Base-by-base conservation (phyloP, 2,888 invertebrate species). In the Plebejus melissa region DNA sequence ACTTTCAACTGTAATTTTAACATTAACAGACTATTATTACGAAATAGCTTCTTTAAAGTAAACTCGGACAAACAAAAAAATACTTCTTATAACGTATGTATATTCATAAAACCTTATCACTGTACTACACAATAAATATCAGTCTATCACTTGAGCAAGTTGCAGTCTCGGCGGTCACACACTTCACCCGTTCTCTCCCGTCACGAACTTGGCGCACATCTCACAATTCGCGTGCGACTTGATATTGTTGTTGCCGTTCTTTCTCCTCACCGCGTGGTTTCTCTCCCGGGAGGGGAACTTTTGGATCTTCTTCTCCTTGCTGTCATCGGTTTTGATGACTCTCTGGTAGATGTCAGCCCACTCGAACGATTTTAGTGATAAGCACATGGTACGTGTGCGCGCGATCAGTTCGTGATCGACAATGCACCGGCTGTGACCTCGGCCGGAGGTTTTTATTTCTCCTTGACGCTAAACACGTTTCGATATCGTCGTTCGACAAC, bases 281-380 rank as follows among this genome's bases (percentile, higher is more conserved):
- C 96, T 94, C 83, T 96, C 96, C 69, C 96, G 93, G 0, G 95
- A 95, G 0, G 95, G 96, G 85, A 96, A 96, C 82, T 95, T 95
- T 76, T 96, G 95, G 81, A 91, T 87, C 77, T 87, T 90, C 77
- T 83, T 84, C 78, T 82, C 81, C 36, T 78, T 77, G 74, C 83
- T 85, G 36, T 88, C 87, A 69, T 88, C 89, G 22, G 81, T 81
- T 36, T 87, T 87, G 50, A 83, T 83, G 50, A 91, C 82, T 50
- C 88, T 86, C 72, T 88, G 85, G 82, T 88, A 91, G 70, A 91
- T 86, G 76, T 91, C 91, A 79, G 88, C 84, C 87, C 90, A 88
- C 82, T 92, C 92, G 78, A 91, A 82, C 83, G 88, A 89, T 81
- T 92, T 92, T 77, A 93, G 83, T 71, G 90, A 88, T 77, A 93